Evolutionary conservation across 2,797 vertebrate species (phyloP), one percentile per base, ranked within the genome.

Genomic region (Myoxocephalus aenaeus): DNA sequence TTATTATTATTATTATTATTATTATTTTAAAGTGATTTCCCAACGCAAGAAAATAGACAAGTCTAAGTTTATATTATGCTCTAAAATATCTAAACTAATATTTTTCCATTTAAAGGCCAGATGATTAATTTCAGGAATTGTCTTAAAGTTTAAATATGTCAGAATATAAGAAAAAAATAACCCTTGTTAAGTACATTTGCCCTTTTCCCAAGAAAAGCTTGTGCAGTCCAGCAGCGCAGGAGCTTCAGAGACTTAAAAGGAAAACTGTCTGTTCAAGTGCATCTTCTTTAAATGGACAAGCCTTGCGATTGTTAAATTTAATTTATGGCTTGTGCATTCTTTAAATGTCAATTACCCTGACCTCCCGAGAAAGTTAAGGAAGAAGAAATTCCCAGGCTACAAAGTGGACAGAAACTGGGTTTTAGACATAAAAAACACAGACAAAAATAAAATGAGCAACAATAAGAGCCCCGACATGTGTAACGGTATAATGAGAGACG

Each of bases 311-410:
- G 96, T 96, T 97, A 87, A 93, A 95, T 97, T 96, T 96, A 97
- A 98, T 98, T 97, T 97, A 98, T 96, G 96, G 94, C 95, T 96
- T 95, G 93, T 95, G 96, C 97, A 97, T 99, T 99, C 96, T 97
- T 97, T 92, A 94, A 93, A 95, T 96, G 97, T 97, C 97, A 96
- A 94, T 96, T 96, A 96, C 95, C 96, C 93, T 97, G 96, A 97
- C 96, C 97, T 93, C 95, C 86, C 91, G 94, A 91, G 92, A 96
- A 96, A 97, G 96, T 96, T 96, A 91, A 95, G 94, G 92, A 94
- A 92, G 95, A 95, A 90, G 90, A 93, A 86, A 94, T 96, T 96
- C 95, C 95, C 93, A 94, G 92, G 95, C 90, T 90, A 15, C 82
- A 81, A 73, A 54, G 58, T 80, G 77, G 76, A 53, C 74, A 83